Percentiles rank a stretch among this genome's conserved stretches.
Conservation (phyloP, 2,113 vertebrate species). For the Panurus biarmicus region DNA sequence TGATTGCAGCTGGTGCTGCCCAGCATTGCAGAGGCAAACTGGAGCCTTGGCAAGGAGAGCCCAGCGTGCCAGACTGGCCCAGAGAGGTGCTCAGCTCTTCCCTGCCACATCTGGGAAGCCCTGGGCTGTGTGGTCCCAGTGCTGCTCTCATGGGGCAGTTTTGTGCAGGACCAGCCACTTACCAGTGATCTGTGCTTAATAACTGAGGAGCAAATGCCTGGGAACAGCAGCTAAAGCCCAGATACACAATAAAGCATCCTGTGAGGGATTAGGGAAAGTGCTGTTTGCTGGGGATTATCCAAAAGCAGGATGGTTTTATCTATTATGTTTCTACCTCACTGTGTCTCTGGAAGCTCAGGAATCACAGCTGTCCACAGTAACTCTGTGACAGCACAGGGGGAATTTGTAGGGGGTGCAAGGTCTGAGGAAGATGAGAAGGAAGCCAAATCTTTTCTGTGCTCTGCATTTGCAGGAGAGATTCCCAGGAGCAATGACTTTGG, state of each 20-base stretch:
- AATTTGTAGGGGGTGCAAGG: neutral
- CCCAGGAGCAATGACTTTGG: neutral
- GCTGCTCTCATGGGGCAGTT: neutral
- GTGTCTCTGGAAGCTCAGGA: neutral
- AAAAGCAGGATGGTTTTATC: neutral
- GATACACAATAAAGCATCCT: neutral
- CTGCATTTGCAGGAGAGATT: neutral
- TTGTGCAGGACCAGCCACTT: neutral
- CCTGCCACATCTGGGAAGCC: neutral
- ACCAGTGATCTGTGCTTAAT: neutral
- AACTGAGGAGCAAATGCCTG: neutral
- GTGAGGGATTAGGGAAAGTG: neutral
- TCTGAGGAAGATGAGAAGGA: neutral
- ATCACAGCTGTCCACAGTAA: fast-evolving
- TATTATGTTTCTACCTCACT: neutral
- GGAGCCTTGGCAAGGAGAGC: neutral
- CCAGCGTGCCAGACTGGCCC: neutral
- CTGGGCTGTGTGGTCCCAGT: neutral
- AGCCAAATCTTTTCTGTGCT: neutral
- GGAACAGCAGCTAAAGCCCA: neutral
- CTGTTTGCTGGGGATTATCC: neutral
- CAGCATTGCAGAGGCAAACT: neutral
- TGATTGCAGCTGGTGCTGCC: neutral
- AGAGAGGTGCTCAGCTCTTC: neutral
- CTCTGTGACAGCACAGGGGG: neutral